These are phyloP conservation scores for Plodia interpunctella DNA, from an alignment of 1,140 invertebrate genomes.

Conservation along the genomic window DNA sequence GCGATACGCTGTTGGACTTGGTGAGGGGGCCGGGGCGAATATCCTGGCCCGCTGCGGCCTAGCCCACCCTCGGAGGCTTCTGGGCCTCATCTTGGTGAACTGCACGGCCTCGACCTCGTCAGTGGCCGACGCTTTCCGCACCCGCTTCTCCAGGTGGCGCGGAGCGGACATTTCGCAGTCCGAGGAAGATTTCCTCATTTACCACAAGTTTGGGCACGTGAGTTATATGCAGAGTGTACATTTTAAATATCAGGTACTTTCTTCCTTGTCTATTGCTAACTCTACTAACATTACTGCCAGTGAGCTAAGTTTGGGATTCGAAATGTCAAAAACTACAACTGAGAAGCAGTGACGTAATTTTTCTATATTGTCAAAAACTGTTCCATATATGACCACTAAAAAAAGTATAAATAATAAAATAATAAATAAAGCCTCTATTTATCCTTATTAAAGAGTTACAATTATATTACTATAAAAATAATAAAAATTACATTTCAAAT, in stretches of 20 bases:
- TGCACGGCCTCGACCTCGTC: conserved; percentile 92
- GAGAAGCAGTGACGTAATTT: too few relatives aligned
- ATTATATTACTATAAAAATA: too few relatives aligned
- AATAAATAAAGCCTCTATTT: too few relatives aligned
- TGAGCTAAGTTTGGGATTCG: neutral
- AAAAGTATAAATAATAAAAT: too few relatives aligned
- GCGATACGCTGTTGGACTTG: conserved; percentile 88
- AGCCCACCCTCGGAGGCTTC: conserved; percentile 84
- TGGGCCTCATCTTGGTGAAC: conserved; percentile 90
- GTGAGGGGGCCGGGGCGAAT: conserved; percentile 94
- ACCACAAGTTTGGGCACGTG: conserved; percentile 95
- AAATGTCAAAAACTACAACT: too few relatives aligned
- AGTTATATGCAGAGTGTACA: conserved; percentile 72
- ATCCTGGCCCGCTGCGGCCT: conserved; percentile 91
- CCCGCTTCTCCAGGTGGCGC: conserved; percentile 89
- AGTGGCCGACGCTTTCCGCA: conserved; percentile 91
- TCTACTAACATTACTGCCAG: neutral
- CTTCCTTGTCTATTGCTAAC: conserved; percentile 14
- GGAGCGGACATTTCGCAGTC: conserved; percentile 84
- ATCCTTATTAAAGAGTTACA: too few relatives aligned
- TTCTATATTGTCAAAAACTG: too few relatives aligned
- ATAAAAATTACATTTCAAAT: too few relatives aligned
- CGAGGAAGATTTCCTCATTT: conserved; percentile 89
- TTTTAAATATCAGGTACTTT: conserved; percentile 63
- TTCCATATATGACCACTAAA: too few relatives aligned